Percentiles rank a stretch among this genome's conserved stretches.
phyloP scores from a whole-genome alignment of 2,797 vertebrate genomes.

The Sebastolobus altivelis region DNA sequence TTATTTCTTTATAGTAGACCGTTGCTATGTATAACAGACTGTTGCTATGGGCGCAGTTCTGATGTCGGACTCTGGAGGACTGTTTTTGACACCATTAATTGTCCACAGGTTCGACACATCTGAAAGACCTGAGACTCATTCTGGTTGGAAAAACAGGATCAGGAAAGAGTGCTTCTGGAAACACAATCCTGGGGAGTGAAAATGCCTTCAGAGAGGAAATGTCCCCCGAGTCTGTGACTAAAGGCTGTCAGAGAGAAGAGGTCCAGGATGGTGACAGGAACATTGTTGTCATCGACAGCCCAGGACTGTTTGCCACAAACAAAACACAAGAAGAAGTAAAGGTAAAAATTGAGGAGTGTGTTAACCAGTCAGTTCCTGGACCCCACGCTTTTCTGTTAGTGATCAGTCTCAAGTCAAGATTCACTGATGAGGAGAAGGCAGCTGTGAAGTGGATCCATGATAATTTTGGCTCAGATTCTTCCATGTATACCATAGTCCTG shows the following conservation, averaged over 20 bases:
- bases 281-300: slow-evolving; percentile 63
- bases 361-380: slow-evolving; percentile 53
- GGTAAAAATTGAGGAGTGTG: slow-evolving; percentile 16
- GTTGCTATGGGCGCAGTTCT: too few relatives aligned
- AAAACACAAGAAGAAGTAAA: slow-evolving; percentile 31
- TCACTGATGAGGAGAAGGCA: slow-evolving; percentile 59
- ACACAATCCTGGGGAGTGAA: slow-evolving; percentile 53
- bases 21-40: too few relatives aligned
- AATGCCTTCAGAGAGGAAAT: background rate
- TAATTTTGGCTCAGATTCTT: slow-evolving; percentile 41
- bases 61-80: too few relatives aligned
- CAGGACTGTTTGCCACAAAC: slow-evolving; percentile 53
- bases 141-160: slow-evolving; percentile 67
- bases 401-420: slow-evolving; percentile 58
- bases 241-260: slow-evolving; percentile 19
- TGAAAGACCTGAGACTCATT: slow-evolving; percentile 44
- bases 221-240: slow-evolving; percentile 55
- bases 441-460: slow-evolving; percentile 64
- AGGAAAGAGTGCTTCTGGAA: slow-evolving; percentile 70
- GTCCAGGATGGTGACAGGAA: rapidly evolving
- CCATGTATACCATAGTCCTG: slow-evolving; percentile 38
- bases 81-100: background rate
- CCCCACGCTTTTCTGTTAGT: slow-evolving; percentile 71
- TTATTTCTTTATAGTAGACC: too few relatives aligned
- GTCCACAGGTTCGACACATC: slow-evolving; percentile 8